A percentile compares a stretch with the other conserved stretches of the same genome.
These are phyloP conservation scores for Drosophila lini DNA, from an alignment of 1,140 invertebrate species.

Conservation along the genomic window DNA sequence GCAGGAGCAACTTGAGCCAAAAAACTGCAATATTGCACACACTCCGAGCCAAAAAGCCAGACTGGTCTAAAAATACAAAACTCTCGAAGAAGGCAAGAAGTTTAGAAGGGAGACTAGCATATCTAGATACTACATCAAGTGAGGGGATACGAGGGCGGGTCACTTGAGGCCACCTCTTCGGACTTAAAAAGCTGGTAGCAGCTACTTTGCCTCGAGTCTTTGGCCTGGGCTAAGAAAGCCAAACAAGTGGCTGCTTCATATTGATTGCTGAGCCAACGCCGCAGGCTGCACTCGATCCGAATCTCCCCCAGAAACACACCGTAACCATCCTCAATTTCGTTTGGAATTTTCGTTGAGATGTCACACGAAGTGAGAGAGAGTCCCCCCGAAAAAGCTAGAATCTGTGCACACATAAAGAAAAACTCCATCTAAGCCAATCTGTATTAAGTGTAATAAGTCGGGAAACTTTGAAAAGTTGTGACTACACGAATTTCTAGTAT, in stretches of 20 bases:
- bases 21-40: constrained; percentile 72
- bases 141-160: constrained; percentile 2
- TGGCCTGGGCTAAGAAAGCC: constrained; percentile 60
- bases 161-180: constrained; percentile 53
- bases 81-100: neutral
- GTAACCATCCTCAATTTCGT: neutral
- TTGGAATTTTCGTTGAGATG: constrained; percentile 66
- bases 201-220: constrained; percentile 54
- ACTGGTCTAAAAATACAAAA: constrained; percentile 71
- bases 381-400: neutral
- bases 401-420: constrained; percentile 15
- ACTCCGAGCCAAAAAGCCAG: constrained; percentile 58
- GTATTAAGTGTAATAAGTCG: constrained; percentile 3
- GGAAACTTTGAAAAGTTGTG: neutral
- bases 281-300: constrained; percentile 19
- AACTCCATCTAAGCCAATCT: constrained; percentile 11
- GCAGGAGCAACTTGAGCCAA: constrained; percentile 53
- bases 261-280: constrained; percentile 67
- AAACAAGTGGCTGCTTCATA: constrained; percentile 77
- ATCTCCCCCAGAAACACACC: neutral
- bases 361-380: constrained; percentile 30
- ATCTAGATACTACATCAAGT: constrained; percentile 12
- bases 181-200: constrained; percentile 7
- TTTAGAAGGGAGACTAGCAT: neutral
- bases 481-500: no score